A percentile compares a stretch with the other conserved stretches of the same genome.
phyloP scores from a whole-genome alignment of 2,797 vertebrate genomes.

The Enteromius fasciolatus region DNA sequence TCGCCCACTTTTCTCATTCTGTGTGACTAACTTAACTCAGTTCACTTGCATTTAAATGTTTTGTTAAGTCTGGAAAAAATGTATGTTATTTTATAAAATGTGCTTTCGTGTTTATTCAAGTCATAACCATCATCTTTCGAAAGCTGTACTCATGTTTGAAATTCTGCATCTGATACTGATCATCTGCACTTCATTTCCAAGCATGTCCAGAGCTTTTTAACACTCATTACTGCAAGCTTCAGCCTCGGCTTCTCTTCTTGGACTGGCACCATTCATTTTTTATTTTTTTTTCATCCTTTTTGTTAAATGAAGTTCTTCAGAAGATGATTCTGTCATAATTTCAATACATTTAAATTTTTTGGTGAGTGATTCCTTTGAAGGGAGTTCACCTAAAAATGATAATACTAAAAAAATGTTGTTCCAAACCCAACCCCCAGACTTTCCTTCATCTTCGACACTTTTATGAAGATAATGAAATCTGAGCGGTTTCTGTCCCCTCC shows the following conservation, averaged over 20 bases:
- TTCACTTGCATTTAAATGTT: neutral
- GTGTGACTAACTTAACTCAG: neutral
- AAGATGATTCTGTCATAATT: neutral
- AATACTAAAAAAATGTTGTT: neutral
- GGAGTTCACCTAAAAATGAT: neutral
- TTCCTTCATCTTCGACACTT: neutral
- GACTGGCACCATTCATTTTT: neutral
- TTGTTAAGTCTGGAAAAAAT: neutral
- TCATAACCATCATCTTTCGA: slow-evolving; percentile 15
- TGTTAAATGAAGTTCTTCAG: neutral
- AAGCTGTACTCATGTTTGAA: slow-evolving; percentile 2
- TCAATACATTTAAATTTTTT: neutral
- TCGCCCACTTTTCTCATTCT: slow-evolving; percentile 31
- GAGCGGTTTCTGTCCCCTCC: neutral
- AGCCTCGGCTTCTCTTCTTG: neutral
- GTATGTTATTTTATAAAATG: neutral
- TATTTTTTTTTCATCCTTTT: neutral
- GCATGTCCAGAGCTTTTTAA: slow-evolving; percentile 13
- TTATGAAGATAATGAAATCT: neutral
- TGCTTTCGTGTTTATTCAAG: neutral
- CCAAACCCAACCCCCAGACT: neutral
- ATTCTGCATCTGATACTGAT: neutral
- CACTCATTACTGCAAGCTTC: neutral
- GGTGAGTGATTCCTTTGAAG: neutral
- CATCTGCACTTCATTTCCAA: slow-evolving; percentile 32